These are phyloP conservation scores for Candoia aspera DNA, from an alignment of 2,113 vertebrate genomes.

Conservation along the genomic window DNA sequence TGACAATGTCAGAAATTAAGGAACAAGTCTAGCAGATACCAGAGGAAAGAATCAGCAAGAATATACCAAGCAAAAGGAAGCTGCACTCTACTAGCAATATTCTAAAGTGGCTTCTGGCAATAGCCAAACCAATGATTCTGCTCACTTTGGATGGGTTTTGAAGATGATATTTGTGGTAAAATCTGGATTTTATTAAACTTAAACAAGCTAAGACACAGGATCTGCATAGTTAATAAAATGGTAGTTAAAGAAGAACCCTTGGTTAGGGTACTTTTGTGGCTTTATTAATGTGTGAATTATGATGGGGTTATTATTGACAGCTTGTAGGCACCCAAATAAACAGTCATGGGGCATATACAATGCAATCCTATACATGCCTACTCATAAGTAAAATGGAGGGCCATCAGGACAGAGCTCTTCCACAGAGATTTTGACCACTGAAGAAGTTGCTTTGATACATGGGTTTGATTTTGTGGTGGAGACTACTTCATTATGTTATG, in stretches of 20 bases:
- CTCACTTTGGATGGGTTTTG: neutral
- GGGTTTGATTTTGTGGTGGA: too few relatives aligned
- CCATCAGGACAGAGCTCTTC: too few relatives aligned
- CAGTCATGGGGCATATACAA: neutral
- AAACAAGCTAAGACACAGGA: neutral
- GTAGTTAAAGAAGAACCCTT: neutral
- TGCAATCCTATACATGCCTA: neutral
- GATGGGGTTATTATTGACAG: neutral
- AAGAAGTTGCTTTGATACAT: too few relatives aligned
- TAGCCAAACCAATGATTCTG: neutral
- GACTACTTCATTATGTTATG: too few relatives aligned
- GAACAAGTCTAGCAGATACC: neutral
- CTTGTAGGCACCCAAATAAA: neutral
- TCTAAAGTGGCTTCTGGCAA: neutral
- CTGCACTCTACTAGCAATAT: neutral
- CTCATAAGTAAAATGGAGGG: too few relatives aligned
- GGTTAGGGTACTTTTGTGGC: neutral
- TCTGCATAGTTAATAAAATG: neutral
- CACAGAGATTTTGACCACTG: too few relatives aligned
- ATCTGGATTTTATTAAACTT: neutral
- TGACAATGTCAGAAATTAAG: neutral
- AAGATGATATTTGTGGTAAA: neutral
- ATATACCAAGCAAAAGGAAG: neutral
- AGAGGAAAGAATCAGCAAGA: neutral
- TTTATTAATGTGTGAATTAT: neutral